These are phyloP conservation scores for Eupleurogrammus muticus DNA, from an alignment of 2,797 vertebrate genomes.

Conservation along the genomic window DNA sequence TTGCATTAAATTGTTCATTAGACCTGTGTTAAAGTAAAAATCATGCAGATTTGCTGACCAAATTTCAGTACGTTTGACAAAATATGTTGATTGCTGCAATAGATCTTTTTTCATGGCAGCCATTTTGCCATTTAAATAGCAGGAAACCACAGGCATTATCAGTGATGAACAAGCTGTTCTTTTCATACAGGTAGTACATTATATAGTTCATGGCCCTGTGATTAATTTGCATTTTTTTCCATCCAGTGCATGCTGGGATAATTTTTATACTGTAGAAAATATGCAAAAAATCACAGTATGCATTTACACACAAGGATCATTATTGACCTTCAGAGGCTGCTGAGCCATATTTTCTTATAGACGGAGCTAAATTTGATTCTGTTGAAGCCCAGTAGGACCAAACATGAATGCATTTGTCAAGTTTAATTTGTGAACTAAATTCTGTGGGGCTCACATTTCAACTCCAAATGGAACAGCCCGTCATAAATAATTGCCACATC, in stretches of 20 bases:
- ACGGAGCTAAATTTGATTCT: neutral
- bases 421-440: neutral
- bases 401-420: neutral
- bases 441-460: neutral
- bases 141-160: too few relatives aligned
- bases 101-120: too few relatives aligned
- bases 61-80: too few relatives aligned
- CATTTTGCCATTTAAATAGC: too few relatives aligned
- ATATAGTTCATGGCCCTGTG: neutral
- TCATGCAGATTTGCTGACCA: too few relatives aligned
- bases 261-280: neutral
- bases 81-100: too few relatives aligned
- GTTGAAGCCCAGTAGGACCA: neutral
- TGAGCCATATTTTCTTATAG: neutral
- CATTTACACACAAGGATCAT: conserved; percentile 3
- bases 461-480: neutral
- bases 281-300: neutral
- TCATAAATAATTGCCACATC: neutral
- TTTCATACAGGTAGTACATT: neutral
- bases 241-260: neutral
- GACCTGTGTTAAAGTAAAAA: too few relatives aligned
- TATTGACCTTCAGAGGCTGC: neutral
- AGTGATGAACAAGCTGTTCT: too few relatives aligned
- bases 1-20: too few relatives aligned
- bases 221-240: neutral